phyloP scores from a whole-genome alignment of 2,888 invertebrate species.

The Sesia bembeciformis region DNA sequence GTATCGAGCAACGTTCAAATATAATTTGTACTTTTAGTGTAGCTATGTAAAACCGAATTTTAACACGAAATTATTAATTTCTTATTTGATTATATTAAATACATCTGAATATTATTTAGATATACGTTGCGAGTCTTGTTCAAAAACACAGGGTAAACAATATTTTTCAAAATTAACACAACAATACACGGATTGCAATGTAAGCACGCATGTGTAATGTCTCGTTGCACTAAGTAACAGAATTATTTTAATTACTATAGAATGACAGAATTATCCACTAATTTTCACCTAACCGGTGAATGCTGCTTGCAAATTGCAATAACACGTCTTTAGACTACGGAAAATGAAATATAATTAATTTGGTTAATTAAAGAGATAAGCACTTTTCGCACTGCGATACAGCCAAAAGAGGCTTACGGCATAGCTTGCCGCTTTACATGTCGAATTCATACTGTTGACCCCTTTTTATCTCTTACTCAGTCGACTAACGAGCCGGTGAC shows the following conservation, averaged over 20 bases:
- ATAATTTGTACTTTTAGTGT: too few species aligned
- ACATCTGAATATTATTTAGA: too few species aligned
- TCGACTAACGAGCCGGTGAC: conserved; percentile 32
- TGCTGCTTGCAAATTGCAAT: conserved; percentile 56
- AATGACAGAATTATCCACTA: conserved; percentile 34
- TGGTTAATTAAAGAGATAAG: conserved; percentile 21
- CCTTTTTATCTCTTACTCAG: conserved; percentile 39
- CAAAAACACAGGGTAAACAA: conserved; percentile 41
- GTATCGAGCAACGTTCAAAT: too few species aligned
- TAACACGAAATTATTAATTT: too few species aligned
- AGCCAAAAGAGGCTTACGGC: conserved; percentile 49
- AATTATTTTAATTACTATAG: conserved; percentile 19
- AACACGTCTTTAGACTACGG: conserved; percentile 24
- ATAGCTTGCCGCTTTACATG: conserved; percentile 67
- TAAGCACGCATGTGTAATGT: conserved; percentile 67
- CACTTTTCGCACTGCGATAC: conserved; percentile 56
- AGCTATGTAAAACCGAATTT: too few species aligned
- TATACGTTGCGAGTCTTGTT: conserved; percentile 3
- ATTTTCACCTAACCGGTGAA: conserved; percentile 60
- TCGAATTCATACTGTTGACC: conserved; percentile 28
- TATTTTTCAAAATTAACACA: conserved; percentile 47
- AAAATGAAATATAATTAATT: conserved; percentile 12
- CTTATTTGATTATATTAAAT: too few species aligned
- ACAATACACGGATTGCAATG: conserved; percentile 58
- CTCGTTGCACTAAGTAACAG: conserved; percentile 45